Base-by-base conservation (phyloP, 1,140 invertebrate species). In the Argopecten irradians region DNA sequence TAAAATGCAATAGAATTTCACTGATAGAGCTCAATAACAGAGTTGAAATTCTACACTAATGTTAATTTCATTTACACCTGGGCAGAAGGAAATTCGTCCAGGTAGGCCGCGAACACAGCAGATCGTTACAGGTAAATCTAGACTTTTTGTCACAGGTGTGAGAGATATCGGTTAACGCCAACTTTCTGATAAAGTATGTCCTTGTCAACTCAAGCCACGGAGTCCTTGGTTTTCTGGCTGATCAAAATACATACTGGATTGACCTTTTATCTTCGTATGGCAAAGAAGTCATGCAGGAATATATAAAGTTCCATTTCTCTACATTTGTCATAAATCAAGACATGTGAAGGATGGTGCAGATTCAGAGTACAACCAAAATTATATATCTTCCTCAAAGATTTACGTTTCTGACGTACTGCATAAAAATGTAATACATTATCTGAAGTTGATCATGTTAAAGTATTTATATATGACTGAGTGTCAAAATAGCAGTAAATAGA, bases 51-150 rank as follows among this genome's bases (percentile, higher is more conserved):
- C 55, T 28, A 71, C 28, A 22, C 55, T 71, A 28, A 71, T 71
- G 55, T 71, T n/a, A 71, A 71, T 71, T 71, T 71, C 55, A 71
- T 71, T 71, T 71, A 71, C 55, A 71, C 55, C 55, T 71, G 55
- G 55, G 22, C 55, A 71, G 22, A n/a, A 71, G 55, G 5, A 71
- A 71, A 71, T 5, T 71, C 55, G n/a, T 71, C 55, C 55, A 71
- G 22, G 55, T 71, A 71, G 55, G n/a, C 55, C 55, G 1, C 5
- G n/a, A 7, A 28, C 55, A 8, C n/a, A 71, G 55, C 28, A 28
- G 55, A 71, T 71, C n/a, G 55, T 71, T 71, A 71, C 43, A 46
- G n/a, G 55, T 71, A 71, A 71, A 71, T 71, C 55, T 71, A 71
- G 55, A 71, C 55, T 28, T 28, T 16, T 71, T 5, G 55, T 28